Conservation (phyloP, 2,113 vertebrate species). For the Pterocles burchelli region DNA sequence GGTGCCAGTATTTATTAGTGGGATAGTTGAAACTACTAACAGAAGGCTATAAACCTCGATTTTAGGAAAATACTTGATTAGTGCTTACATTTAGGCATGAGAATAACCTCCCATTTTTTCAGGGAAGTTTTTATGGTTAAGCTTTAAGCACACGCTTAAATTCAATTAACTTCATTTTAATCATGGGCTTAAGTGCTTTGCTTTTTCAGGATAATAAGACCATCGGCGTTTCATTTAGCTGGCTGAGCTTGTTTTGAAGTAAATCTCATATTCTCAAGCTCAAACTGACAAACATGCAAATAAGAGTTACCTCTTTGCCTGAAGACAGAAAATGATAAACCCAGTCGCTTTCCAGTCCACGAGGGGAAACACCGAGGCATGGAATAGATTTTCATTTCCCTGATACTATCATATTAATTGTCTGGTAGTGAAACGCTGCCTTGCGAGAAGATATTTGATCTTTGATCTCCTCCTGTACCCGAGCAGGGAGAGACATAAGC, state of each 20-base stretch:
- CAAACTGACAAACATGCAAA: constrained; percentile 63
- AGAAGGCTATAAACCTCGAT: background rate
- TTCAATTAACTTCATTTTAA: constrained; percentile 60
- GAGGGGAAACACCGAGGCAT: constrained; percentile 57
- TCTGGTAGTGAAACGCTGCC: constrained; percentile 39
- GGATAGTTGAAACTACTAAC: background rate
- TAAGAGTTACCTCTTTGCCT: constrained; percentile 47
- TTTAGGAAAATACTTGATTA: background rate
- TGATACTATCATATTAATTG: constrained; percentile 62
- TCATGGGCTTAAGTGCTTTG: constrained; percentile 44
- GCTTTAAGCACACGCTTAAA: constrained; percentile 13
- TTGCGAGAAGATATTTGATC: background rate
- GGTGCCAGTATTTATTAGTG: background rate
- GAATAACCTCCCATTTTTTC: background rate
- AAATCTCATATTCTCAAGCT: constrained; percentile 26
- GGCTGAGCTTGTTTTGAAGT: constrained; percentile 66
- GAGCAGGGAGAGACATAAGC: background rate
- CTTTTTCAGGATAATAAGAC: constrained; percentile 21
- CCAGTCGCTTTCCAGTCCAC: background rate
- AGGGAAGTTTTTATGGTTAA: background rate
- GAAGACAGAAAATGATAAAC: constrained; percentile 60
- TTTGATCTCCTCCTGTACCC: constrained; percentile 45
- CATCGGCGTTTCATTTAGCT: constrained; percentile 51
- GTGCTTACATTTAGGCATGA: background rate
- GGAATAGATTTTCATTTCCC: constrained; percentile 46